Conservation (phyloP, 2,113 vertebrate species). For the Laticauda laticaudata region DNA sequence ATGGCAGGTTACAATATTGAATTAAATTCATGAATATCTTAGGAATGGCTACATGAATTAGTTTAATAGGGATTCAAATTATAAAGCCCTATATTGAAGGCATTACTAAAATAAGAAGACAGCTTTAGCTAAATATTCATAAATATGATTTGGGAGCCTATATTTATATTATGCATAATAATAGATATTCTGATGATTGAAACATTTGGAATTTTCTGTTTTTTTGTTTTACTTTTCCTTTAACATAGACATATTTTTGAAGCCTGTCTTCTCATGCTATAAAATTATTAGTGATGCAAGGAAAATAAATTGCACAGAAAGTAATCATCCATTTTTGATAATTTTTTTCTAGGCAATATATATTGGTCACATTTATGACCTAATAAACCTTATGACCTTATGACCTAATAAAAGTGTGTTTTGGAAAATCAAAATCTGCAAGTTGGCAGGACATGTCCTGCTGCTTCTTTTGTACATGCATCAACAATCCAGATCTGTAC, state of each 20-base stretch:
- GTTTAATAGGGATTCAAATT: constrained; percentile 46
- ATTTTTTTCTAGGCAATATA: background rate
- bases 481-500: background rate
- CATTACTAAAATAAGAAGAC: constrained; percentile 22
- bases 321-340: background rate
- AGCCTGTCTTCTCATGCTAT: constrained; percentile 1
- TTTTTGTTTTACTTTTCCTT: background rate
- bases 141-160: constrained; percentile 22
- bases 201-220: constrained; percentile 32
- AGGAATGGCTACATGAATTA: constrained; percentile 13
- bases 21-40: constrained; percentile 19
- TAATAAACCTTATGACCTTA: too few relatives aligned
- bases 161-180: constrained; percentile 36
- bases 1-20: constrained; percentile 29
- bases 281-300: constrained; percentile 7
- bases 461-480: background rate
- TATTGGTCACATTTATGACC: background rate
- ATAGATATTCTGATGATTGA: constrained; percentile 38
- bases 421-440: background rate
- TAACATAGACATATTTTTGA: background rate
- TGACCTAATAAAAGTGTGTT: background rate
- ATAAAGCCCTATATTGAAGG: background rate
- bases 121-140: constrained; percentile 40
- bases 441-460: background rate
- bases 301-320: background rate